A percentile compares a stretch with the other conserved stretches of the same genome.
Conservation (phyloP, 2,888 invertebrate genomes). For the Balanococcus diminutus region DNA sequence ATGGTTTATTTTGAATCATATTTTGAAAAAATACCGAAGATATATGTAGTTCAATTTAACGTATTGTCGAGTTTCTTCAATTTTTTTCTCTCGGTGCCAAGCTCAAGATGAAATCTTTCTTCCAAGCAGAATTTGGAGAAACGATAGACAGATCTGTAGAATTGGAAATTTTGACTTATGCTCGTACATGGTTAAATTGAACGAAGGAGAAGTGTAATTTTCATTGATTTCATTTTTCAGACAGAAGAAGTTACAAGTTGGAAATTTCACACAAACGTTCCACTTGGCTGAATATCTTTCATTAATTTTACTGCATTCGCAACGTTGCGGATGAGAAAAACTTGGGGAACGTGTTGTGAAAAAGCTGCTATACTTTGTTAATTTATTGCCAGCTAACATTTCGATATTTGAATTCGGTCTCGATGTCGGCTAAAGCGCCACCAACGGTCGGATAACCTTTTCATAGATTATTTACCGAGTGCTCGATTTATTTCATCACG, state of each 20-base stretch:
- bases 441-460: constrained; percentile 1
- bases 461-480: constrained; percentile 20
- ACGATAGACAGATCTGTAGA: too few species aligned
- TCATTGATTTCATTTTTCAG: constrained; percentile 20
- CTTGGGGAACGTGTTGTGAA: constrained; percentile 21
- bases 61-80: too few species aligned
- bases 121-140: too few species aligned
- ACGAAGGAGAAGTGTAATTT: not conserved
- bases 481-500: constrained; percentile 14
- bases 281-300: constrained; percentile 13
- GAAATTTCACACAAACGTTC: constrained; percentile 9
- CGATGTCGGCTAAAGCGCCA: not conserved
- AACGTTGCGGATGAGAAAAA: not conserved
- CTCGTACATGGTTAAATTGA: not conserved
- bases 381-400: not conserved
- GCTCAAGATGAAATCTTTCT: too few species aligned
- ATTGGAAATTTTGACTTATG: not conserved
- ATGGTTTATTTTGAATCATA: too few species aligned
- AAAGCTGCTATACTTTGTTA: constrained; percentile 18
- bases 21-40: too few species aligned
- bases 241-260: not conserved
- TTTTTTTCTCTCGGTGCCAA: too few species aligned
- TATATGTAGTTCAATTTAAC: too few species aligned
- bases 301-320: constrained; percentile 7
- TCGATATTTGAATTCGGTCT: constrained; percentile 15